Evolutionary conservation across 2,797 vertebrate genomes (phyloP), one percentile per base, ranked within the genome.

Genomic region (Halcyon leucocephala): DNA sequence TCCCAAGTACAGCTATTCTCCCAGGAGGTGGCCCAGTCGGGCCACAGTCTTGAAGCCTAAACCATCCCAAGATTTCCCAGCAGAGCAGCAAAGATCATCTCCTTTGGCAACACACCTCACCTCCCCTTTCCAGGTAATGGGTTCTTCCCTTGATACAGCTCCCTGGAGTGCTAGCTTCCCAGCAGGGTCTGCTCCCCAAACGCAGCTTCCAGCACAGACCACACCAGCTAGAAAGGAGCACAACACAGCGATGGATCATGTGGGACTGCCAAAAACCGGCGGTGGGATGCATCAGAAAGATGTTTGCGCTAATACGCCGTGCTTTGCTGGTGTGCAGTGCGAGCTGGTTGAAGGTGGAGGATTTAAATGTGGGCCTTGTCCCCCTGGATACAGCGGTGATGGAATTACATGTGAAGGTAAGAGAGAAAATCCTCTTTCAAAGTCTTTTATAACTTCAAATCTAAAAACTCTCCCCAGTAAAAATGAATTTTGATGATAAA

Each of bases 401-500:
- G 98, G 98, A 78, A 93, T 48, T 31, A 83, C 57, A 2, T 99
- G 98, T 94, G 96, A 98, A 98, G 98, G 98, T 99, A 97, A 96
- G 92, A 20, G 17, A n/a, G 21, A 15, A 70, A 93, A 65, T 7
- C n/a, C 64, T 81, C 51, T 79, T 74, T 76, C 5, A 52, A 66
- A 55, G 1, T 9, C 4, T 60, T 55, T 37, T 21, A 5, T 49
- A 58, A 12, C n/a, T 58, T 48, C 18, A 78, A 49, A 33, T n/a
- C 25, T 62, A 86, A 20, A 44, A 51, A 33, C 24, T 69, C 7
- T 39, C 16, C 4, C 37, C 73, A 90, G 33, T 28, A 65, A 74
- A 83, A 70, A 24, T 33, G 57, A 35, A 9, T 55, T 65, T 61
- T 86, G 3, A 12, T 49, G 61, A 41, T 22, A 16, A 72, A 54